A percentile compares a stretch with the other conserved stretches of the same genome.
phyloP scores from a whole-genome alignment of 2,888 invertebrate genomes.

The Eupithecia dodoneata region DNA sequence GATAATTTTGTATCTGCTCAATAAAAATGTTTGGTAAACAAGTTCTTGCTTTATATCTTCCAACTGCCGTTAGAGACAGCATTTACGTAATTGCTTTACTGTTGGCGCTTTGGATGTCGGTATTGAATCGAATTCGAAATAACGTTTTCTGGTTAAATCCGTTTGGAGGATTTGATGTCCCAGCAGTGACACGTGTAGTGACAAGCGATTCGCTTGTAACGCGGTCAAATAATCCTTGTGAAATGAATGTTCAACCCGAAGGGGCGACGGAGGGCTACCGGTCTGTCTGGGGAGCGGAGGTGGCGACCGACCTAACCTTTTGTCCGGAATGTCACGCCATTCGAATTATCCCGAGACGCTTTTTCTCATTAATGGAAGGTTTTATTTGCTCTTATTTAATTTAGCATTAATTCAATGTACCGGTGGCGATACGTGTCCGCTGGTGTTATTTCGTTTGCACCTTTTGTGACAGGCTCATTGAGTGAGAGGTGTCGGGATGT shows the following conservation, averaged over 20 bases:
- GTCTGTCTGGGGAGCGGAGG: slow-evolving; percentile 39
- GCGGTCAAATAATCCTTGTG: slow-evolving; percentile 64
- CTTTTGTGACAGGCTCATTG: slow-evolving; percentile 83
- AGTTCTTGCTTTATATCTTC: slow-evolving; percentile 11
- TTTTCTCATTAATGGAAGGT: slow-evolving; percentile 76
- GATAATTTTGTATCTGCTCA: slow-evolving; percentile 19
- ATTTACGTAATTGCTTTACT: slow-evolving; percentile 3
- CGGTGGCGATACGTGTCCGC: slow-evolving; percentile 73
- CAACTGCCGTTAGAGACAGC: slow-evolving; percentile 8
- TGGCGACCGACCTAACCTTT: slow-evolving; percentile 58
- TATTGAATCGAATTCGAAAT: neutral
- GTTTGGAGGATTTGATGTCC: slow-evolving; percentile 12
- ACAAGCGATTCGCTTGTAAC: slow-evolving; percentile 50
- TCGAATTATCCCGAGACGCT: slow-evolving; percentile 72
- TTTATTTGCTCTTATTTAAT: slow-evolving; percentile 85
- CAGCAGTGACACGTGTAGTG: slow-evolving; percentile 19
- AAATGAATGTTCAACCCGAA: slow-evolving; percentile 55
- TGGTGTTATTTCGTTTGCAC: slow-evolving; percentile 77
- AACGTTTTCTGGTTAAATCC: slow-evolving; percentile 8
- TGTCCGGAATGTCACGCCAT: slow-evolving; percentile 70
- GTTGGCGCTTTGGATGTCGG: neutral
- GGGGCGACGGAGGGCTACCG: slow-evolving; percentile 46
- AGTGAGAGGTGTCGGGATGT: slow-evolving; percentile 83
- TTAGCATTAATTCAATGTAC: slow-evolving; percentile 84
- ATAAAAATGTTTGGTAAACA: slow-evolving; percentile 11